Evolutionary conservation across 2,113 vertebrate genomes (phyloP), one percentile per base, ranked within the genome.

Genomic region (Daboia siamensis): DNA sequence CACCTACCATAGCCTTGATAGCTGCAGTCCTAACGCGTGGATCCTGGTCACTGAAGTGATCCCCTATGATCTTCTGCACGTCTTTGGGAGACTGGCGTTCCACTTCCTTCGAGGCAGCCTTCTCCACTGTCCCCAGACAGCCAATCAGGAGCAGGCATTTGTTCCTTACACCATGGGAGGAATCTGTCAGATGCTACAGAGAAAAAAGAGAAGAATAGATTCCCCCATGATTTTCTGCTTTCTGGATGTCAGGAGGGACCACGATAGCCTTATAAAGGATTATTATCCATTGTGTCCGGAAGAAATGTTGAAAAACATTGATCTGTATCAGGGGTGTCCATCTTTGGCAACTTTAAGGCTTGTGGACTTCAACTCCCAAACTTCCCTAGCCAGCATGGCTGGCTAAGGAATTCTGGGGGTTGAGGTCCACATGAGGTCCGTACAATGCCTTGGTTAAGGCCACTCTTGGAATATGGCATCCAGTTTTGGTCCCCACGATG

Each of bases 81-180:
- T 99, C 99, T 97, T 97, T 98, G 86, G 96, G 64, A 1, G 95
- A 93, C 86, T 95, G 96, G 86, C 64, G 97, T 91, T 99, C 99
- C 5, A 17, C 80, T 94, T 99, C 99, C 94, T 99, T 99, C 51
- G 90, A 61, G 91, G 94, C 94, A 33, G 95, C 97, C 96, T 98
- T 97, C 94, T 98, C 98, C 87, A 98, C 97, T 17, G 97, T 96
- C 39, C 99, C 99, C 46, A 99, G 98, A 94, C 98, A 99, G 23
- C 99, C 99, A 44, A 99, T 97, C 54, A 99, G 98, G 94, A 98
- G 98, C 52, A 99, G 98, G 95, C 99, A 99, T 21, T 99, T 99
- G 96, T 98, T 99, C 94, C 99, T 98, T 91, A 99, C 99, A 3
- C 99, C 98, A 0, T 99, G 99, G 64, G 98, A 99, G 0, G 98